phyloP scores from a whole-genome alignment of 2,888 invertebrate species.

The Lypha dubia region DNA sequence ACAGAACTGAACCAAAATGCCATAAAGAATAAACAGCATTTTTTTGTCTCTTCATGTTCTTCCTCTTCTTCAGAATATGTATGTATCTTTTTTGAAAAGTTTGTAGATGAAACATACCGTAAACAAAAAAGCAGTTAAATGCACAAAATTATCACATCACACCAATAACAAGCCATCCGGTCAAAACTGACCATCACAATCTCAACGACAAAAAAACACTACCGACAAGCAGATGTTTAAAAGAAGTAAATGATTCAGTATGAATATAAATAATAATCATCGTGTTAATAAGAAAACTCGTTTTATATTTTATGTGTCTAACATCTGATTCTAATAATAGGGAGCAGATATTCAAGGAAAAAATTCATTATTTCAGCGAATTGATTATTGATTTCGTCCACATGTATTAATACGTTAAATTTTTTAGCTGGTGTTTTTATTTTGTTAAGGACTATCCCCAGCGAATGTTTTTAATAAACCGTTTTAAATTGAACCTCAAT shows the following conservation, averaged over 20 bases:
- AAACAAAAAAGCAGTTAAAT: conserved; percentile 60
- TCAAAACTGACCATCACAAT: conserved; percentile 52
- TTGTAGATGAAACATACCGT: conserved; percentile 53
- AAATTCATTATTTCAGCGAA: no score
- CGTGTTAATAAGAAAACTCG: background rate
- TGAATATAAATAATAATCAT: background rate
- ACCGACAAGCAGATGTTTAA: background rate
- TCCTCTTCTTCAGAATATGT: background rate
- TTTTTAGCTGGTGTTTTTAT: no score
- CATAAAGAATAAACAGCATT: conserved; percentile 20
- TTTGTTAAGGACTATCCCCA: no score
- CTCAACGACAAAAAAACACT: conserved; percentile 6
- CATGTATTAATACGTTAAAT: no score
- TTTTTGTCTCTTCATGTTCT: background rate
- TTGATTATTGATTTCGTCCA: no score
- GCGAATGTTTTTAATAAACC: no score
- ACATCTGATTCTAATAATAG: no score
- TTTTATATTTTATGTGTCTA: no score
- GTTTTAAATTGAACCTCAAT: no score
- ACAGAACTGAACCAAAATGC: conserved; percentile 49
- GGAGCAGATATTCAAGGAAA: no score
- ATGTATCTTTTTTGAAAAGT: conserved; percentile 26
- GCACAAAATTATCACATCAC: conserved; percentile 64
- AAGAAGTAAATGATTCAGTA: background rate
- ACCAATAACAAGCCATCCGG: conserved; percentile 45